phyloP scores from a whole-genome alignment of 2,113 vertebrate genomes.

The Ia io region DNA sequence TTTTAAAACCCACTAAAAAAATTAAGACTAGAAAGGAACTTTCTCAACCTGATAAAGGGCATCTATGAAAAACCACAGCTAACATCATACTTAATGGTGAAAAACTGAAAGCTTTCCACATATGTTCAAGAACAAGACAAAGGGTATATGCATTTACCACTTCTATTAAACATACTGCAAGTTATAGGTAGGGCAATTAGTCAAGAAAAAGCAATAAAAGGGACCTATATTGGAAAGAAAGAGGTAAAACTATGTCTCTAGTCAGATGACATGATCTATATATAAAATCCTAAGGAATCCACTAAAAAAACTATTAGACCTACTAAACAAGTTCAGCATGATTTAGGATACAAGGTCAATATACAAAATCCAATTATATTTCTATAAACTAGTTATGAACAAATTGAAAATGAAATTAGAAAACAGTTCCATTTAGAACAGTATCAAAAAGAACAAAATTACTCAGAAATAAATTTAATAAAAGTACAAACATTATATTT shows the following conservation, averaged over 20 bases:
- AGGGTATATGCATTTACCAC: background rate
- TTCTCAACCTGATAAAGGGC: background rate
- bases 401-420: slow-evolving; percentile 10
- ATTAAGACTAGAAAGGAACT: background rate
- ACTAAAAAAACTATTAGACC: background rate
- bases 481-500: background rate
- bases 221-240: background rate
- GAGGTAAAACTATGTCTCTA: background rate
- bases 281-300: background rate
- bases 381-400: background rate
- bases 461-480: background rate
- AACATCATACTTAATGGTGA: background rate
- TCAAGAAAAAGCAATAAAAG: slow-evolving; percentile 4
- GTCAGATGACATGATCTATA: background rate
- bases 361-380: background rate
- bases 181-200: background rate
- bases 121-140: background rate
- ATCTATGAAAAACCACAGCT: background rate
- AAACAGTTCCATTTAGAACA: slow-evolving; percentile 4
- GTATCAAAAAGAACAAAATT: background rate
- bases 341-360: background rate
- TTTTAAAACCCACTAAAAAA: background rate
- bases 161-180: background rate
- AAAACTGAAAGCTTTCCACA: background rate
- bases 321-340: slow-evolving; percentile 1